Conservation (phyloP, 92 coral and sea anemone genomes). For the Bergia puertoricense region DNA sequence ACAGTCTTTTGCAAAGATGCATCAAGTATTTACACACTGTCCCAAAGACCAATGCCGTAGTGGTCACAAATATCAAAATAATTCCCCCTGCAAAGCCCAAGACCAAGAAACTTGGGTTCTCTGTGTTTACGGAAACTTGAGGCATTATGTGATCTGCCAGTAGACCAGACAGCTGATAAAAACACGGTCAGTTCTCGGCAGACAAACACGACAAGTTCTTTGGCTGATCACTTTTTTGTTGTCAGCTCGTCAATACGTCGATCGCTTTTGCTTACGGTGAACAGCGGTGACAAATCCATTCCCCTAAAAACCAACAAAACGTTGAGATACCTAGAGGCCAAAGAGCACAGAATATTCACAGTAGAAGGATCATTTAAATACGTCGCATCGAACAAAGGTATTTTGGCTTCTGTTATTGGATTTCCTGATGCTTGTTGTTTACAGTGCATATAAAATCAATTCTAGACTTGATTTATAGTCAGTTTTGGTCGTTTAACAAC, state of each 20-base stretch:
- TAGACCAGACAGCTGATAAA: neutral
- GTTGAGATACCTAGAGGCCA: neutral
- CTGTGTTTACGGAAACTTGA: constrained; percentile 6
- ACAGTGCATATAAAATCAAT: neutral
- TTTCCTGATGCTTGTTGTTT: neutral
- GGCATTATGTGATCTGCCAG: constrained; percentile 4
- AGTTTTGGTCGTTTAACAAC: neutral
- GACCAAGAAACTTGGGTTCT: constrained; percentile 18
- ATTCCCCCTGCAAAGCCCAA: constrained; percentile 52
- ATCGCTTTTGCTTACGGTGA: neutral
- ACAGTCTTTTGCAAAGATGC: constrained; percentile 68
- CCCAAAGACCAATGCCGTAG: constrained; percentile 73
- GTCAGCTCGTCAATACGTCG: neutral
- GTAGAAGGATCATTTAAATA: neutral
- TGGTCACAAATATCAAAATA: constrained; percentile 53
- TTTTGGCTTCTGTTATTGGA: neutral
- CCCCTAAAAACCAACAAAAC: neutral
- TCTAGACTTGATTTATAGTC: constrained; percentile 2
- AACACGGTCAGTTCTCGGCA: neutral
- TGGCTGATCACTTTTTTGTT: neutral
- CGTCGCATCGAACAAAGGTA: neutral
- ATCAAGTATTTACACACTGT: constrained; percentile 71
- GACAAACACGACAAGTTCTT: neutral
- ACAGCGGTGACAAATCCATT: neutral
- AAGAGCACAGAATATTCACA: neutral